phyloP scores from a whole-genome alignment of 2,888 invertebrate genomes.

The Dione juno region DNA sequence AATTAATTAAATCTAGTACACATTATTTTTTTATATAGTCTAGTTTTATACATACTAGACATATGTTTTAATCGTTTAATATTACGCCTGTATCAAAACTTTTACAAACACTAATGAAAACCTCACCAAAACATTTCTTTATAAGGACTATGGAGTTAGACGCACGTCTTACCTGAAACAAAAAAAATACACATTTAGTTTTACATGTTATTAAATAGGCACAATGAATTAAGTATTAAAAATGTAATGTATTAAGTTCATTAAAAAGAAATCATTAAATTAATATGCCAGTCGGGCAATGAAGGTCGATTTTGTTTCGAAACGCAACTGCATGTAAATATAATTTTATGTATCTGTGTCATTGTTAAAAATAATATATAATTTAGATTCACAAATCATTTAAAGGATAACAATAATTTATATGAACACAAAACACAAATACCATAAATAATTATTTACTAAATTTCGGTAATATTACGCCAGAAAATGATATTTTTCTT shows the following conservation, averaged over 20 bases:
- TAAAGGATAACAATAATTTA: neutral
- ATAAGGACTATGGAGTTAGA: constrained; percentile 43
- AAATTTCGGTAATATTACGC: neutral
- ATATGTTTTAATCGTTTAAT: too few species aligned
- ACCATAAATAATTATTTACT: neutral
- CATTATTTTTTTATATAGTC: too few species aligned
- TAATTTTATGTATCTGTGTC: constrained; percentile 73
- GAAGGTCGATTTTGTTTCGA: constrained; percentile 72
- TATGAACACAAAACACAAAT: neutral
- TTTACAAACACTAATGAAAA: constrained; percentile 40
- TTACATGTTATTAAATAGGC: constrained; percentile 12
- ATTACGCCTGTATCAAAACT: neutral
- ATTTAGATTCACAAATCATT: constrained; percentile 13
- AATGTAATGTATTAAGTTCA: constrained; percentile 47
- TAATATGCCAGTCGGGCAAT: constrained; percentile 57
- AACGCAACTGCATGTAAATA: constrained; percentile 63
- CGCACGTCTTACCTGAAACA: constrained; percentile 68
- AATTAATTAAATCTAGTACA: too few species aligned
- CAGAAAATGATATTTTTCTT: neutral
- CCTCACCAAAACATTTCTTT: constrained; percentile 68
- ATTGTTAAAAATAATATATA: constrained; percentile 57
- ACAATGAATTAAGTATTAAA: constrained; percentile 25
- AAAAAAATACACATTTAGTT: constrained; percentile 46
- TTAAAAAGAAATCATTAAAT: constrained; percentile 57
- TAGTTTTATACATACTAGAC: too few species aligned